Conservation (phyloP, 2,113 vertebrate species). For the Delphinus delphis region DNA sequence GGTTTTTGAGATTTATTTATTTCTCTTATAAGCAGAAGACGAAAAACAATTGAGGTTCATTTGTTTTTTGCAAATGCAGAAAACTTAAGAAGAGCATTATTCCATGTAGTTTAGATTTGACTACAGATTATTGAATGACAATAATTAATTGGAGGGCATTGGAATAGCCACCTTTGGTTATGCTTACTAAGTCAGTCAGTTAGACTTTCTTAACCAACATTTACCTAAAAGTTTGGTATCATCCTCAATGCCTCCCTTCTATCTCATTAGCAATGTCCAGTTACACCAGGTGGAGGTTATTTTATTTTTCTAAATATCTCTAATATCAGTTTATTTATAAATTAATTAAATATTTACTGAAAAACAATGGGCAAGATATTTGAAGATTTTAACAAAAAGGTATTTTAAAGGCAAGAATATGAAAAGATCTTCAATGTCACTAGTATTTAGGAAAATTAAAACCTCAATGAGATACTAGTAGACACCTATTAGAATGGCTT, state of each 20-base stretch:
- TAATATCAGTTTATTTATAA: neutral
- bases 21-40: neutral
- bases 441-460: slow-evolving; percentile 22
- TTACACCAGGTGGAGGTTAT: neutral
- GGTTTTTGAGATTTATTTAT: slow-evolving; percentile 39
- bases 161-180: neutral
- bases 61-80: neutral
- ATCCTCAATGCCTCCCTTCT: neutral
- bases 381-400: neutral
- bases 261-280: neutral
- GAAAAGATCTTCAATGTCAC: neutral
- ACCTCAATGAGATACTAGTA: neutral
- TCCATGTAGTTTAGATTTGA: neutral
- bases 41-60: neutral
- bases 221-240: neutral
- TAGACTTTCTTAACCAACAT: neutral
- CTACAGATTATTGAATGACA: neutral
- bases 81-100: neutral
- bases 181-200: neutral
- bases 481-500: neutral
- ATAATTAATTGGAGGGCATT: neutral
- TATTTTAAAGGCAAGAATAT: neutral
- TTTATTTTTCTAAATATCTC: slow-evolving; percentile 1
- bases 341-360: neutral
- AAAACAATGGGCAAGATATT: neutral